These are phyloP conservation scores for Ceriagrion tenellum DNA, from an alignment of 2,888 invertebrate species.

Conservation along the genomic window DNA sequence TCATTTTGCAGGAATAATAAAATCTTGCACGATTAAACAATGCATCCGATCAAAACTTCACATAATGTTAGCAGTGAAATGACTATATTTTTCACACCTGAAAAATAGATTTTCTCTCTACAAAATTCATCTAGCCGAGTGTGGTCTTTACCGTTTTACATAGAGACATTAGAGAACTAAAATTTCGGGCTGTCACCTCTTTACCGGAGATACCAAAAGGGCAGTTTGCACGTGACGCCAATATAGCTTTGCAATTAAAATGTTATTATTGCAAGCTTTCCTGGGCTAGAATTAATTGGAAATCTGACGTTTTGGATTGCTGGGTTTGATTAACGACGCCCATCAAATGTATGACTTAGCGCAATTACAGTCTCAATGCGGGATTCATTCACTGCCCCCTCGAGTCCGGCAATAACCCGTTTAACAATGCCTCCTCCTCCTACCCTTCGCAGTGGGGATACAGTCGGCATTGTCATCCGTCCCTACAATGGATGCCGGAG, in stretches of 20 bases:
- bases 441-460: neutral
- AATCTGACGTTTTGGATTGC: slow-evolving; percentile 10
- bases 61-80: too few relatives aligned
- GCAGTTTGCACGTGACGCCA: too few relatives aligned
- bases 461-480: slow-evolving; percentile 29
- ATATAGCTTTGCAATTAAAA: neutral
- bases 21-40: too few relatives aligned
- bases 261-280: neutral
- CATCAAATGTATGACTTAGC: slow-evolving; percentile 54
- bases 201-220: too few relatives aligned
- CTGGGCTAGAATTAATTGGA: neutral
- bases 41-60: too few relatives aligned
- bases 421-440: slow-evolving; percentile 14
- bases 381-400: slow-evolving; percentile 43
- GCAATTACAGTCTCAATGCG: slow-evolving; percentile 23
- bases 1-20: too few relatives aligned
- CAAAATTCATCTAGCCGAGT: too few relatives aligned
- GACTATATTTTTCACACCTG: too few relatives aligned
- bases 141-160: too few relatives aligned
- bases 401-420: slow-evolving; percentile 51
- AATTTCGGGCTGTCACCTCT: too few relatives aligned
- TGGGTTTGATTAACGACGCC: slow-evolving; percentile 37
- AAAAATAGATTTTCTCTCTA: too few relatives aligned
- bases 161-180: too few relatives aligned
- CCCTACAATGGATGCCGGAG: neutral